These are phyloP conservation scores for Podarcis muralis DNA, from an alignment of 2,113 vertebrate species.

Conservation along the genomic window DNA sequence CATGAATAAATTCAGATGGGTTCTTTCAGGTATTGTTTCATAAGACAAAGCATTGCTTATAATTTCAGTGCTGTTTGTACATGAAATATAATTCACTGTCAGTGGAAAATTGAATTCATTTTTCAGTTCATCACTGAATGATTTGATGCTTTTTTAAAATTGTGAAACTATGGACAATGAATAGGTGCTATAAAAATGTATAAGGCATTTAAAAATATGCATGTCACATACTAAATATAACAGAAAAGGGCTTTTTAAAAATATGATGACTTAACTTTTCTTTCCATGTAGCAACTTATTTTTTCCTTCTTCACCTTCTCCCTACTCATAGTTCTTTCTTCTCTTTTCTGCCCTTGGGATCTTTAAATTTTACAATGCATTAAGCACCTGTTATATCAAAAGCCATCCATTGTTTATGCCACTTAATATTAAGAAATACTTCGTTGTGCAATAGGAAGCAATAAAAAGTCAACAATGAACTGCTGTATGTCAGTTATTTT, in stretches of 20 bases:
- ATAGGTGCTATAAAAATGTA: slow-evolving; percentile 42
- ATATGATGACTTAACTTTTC: slow-evolving; percentile 54
- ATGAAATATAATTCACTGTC: slow-evolving; percentile 56
- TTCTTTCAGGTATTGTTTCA: slow-evolving; percentile 45
- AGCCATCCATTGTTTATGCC: slow-evolving; percentile 67
- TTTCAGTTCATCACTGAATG: slow-evolving; percentile 59
- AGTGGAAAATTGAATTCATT: slow-evolving; percentile 47
- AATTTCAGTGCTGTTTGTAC: slow-evolving; percentile 41
- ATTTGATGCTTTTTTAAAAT: slow-evolving; percentile 63
- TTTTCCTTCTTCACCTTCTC: not conserved
- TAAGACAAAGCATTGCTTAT: slow-evolving; percentile 53
- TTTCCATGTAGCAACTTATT: slow-evolving; percentile 29
- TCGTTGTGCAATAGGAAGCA: slow-evolving; percentile 59
- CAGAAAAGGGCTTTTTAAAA: slow-evolving; percentile 30
- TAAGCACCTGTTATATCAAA: slow-evolving; percentile 55
- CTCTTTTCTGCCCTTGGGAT: slow-evolving; percentile 26
- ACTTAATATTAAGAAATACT: slow-evolving; percentile 70
- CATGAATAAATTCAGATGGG: slow-evolving; percentile 53
- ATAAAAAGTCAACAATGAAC: slow-evolving; percentile 62
- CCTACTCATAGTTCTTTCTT: not conserved
- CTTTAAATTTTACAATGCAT: slow-evolving; percentile 61
- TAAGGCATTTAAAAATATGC: slow-evolving; percentile 51
- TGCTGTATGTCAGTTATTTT: slow-evolving; percentile 65
- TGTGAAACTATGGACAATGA: slow-evolving; percentile 51
- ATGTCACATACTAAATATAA: slow-evolving; percentile 42